Conservation (phyloP, 2,797 vertebrate species). For the Chelonia mydas region DNA sequence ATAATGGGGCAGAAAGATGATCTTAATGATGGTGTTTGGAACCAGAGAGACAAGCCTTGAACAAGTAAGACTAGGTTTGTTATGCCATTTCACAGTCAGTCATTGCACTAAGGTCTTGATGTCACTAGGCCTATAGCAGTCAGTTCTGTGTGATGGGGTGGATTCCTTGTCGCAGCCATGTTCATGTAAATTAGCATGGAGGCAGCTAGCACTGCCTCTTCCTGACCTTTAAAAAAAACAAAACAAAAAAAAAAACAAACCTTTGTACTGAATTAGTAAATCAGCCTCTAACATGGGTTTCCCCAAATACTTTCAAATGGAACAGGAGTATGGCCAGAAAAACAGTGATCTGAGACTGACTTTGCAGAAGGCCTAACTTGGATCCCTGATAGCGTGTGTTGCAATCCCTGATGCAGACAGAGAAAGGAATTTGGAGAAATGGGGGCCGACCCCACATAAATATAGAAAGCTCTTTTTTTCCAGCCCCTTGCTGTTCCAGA, state of each 20-base stretch:
- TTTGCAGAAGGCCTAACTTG: neutral
- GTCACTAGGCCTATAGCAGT: neutral
- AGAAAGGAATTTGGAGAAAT: neutral
- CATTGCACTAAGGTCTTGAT: neutral
- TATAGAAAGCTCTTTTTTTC: neutral
- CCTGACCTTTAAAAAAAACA: no score
- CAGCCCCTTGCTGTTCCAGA: neutral
- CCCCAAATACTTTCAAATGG: neutral
- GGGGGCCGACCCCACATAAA: neutral
- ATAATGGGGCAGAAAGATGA: neutral
- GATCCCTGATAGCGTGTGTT: neutral
- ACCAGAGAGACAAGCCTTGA: neutral
- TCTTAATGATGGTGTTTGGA: neutral
- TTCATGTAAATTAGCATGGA: neutral
- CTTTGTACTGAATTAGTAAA: neutral
- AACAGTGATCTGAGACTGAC: neutral
- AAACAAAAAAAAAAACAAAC: neutral
- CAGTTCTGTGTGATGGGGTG: neutral
- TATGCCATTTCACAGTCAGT: neutral
- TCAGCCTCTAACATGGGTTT: neutral
- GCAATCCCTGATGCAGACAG: neutral
- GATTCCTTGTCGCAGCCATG: neutral
- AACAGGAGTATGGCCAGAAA: neutral
- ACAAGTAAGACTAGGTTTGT: slow-evolving; percentile 8
- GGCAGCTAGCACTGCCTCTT: neutral